These are phyloP conservation scores for Mixornis gularis DNA, from an alignment of 2,113 vertebrate species.

Conservation along the genomic window DNA sequence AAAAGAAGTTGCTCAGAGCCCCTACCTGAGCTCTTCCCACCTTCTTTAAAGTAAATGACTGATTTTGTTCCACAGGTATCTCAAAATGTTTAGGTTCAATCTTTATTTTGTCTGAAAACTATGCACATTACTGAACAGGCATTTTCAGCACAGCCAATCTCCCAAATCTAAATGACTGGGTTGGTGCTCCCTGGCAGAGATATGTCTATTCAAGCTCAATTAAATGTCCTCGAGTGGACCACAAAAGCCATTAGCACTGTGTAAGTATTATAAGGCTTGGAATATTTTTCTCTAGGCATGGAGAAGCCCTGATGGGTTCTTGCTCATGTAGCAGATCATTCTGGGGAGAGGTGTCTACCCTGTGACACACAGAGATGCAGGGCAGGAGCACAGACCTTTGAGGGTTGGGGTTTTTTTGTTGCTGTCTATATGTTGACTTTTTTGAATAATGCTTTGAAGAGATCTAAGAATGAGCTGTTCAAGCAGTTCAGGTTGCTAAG, in stretches of 20 bases:
- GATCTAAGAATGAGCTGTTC: background rate
- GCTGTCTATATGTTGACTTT: background rate
- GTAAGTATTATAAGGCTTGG: background rate
- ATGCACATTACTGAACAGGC: background rate
- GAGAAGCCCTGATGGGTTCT: background rate
- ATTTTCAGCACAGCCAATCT: background rate
- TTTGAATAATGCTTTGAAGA: background rate
- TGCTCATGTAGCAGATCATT: background rate
- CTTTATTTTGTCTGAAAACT: background rate
- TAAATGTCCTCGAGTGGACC: background rate
- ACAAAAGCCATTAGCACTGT: background rate
- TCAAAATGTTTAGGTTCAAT: background rate
- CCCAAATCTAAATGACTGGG: background rate
- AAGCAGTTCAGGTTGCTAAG: background rate
- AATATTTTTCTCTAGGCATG: background rate
- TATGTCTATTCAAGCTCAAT: background rate
- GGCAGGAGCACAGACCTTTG: background rate
- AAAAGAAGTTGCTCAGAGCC: background rate
- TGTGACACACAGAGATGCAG: background rate
- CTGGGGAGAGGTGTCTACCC: background rate
- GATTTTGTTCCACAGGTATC: background rate
- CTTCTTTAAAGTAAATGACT: background rate
- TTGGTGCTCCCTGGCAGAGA: background rate
- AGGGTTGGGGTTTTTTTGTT: accelerated
- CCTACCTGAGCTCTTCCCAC: background rate